A percentile compares a stretch with the other conserved stretches of the same genome.
Conservation (phyloP, 2,797 vertebrate species). For the Petrocephalus schoutedeni region DNA sequence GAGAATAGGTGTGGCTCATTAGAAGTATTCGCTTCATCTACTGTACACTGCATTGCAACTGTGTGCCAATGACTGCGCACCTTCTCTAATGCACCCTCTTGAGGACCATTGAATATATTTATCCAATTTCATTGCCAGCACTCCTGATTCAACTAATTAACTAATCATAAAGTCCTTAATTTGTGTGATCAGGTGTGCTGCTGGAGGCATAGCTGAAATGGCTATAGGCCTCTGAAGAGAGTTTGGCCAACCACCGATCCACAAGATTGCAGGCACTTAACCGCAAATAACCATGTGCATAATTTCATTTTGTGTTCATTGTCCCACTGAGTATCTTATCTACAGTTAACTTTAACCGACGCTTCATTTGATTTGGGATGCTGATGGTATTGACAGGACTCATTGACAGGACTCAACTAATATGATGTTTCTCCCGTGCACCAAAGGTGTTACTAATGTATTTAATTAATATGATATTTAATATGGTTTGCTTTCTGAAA, state of each 20-base stretch:
- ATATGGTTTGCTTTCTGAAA: too few relatives aligned
- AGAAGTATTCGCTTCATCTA: not conserved
- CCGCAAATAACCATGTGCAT: not conserved
- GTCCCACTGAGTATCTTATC: not conserved
- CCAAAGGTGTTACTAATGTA: not conserved
- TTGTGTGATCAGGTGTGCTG: not conserved
- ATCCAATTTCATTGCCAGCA: not conserved
- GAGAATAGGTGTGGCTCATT: too few relatives aligned
- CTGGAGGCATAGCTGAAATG: not conserved
- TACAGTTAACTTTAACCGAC: not conserved
- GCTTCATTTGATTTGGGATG: not conserved
- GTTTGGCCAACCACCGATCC: not conserved
- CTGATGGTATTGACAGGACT: not conserved
- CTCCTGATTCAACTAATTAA: not conserved
- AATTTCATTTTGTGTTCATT: not conserved
- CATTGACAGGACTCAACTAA: not conserved
- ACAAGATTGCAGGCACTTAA: not conserved
- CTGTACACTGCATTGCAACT: not conserved
- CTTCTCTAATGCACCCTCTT: not conserved
- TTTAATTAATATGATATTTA: not conserved
- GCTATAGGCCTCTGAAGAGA: not conserved
- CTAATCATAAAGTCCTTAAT: not conserved
- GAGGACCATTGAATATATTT: not conserved
- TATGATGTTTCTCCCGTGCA: not conserved
- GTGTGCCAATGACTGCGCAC: not conserved